Conservation (phyloP, 2,888 invertebrate species). For the Lymantria dispar region DNA sequence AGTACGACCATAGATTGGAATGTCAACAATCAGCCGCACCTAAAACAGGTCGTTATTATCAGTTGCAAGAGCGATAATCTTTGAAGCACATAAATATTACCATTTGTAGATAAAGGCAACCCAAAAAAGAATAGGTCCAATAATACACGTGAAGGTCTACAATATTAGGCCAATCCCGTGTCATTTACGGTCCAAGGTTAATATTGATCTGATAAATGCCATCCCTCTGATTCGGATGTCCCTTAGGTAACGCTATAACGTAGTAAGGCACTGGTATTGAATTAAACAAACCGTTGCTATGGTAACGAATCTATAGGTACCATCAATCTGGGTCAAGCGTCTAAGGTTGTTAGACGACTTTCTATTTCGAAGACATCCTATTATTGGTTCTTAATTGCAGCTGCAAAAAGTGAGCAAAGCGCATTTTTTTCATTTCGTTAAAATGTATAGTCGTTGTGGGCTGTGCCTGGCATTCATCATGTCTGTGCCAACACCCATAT, state of each 20-base stretch:
- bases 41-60: slow-evolving; percentile 24
- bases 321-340: slow-evolving; percentile 44
- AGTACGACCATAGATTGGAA: slow-evolving; percentile 14
- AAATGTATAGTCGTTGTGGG: slow-evolving; percentile 48
- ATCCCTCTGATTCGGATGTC: slow-evolving; percentile 16
- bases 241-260: slow-evolving; percentile 5
- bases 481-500: slow-evolving; percentile 44
- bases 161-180: slow-evolving; percentile 35
- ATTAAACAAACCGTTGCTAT: too few species aligned
- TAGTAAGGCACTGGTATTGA: too few species aligned
- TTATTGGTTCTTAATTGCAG: slow-evolving; percentile 18
- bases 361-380: slow-evolving; percentile 29
- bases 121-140: background rate
- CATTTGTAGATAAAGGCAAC: background rate
- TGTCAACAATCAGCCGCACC: slow-evolving; percentile 27
- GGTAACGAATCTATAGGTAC: slow-evolving; percentile 30
- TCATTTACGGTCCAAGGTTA: slow-evolving; percentile 41
- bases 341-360: slow-evolving; percentile 36
- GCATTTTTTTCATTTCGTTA: slow-evolving; percentile 10
- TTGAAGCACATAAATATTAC: slow-evolving; percentile 4
- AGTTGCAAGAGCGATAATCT: slow-evolving; percentile 23
- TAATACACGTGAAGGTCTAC: background rate
- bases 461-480: slow-evolving; percentile 68
- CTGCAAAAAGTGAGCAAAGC: slow-evolving; percentile 4
- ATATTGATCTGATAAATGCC: slow-evolving; percentile 35